Evolutionary conservation across 2,113 vertebrate species (phyloP).

Genomic region (Notechis scutatus): DNA sequence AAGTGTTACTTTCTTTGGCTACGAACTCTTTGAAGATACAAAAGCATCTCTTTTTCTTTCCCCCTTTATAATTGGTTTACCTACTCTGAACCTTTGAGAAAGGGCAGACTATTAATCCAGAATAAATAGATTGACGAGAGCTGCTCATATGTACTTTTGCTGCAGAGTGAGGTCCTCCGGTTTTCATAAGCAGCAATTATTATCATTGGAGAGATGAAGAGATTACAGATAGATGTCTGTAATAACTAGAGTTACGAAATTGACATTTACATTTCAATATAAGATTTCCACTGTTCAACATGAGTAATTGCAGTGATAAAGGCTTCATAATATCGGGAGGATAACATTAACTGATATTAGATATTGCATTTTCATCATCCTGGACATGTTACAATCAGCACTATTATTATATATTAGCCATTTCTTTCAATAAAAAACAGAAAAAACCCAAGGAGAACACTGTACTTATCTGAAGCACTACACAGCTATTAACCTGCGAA

Average conservation of each 20-base stretch:
- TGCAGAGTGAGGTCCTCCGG: not conserved
- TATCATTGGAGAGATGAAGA: conserved; percentile 2
- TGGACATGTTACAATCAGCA: conserved; percentile 55
- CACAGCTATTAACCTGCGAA: conserved; percentile 23
- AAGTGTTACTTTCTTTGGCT: not conserved
- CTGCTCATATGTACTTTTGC: not conserved
- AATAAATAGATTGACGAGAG: not conserved
- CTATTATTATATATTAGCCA: conserved; percentile 59
- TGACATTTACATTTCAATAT: conserved; percentile 51
- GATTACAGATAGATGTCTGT: conserved; percentile 13
- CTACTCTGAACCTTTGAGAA: not conserved
- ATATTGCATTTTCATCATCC: conserved; percentile 45
- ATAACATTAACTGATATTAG: conserved; percentile 55
- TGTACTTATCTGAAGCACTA: conserved; percentile 43
- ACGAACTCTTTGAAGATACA: not conserved
- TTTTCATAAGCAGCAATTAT: not conserved
- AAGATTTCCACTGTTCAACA: conserved; percentile 54
- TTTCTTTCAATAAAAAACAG: conserved; percentile 49
- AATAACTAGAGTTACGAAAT: conserved; percentile 12
- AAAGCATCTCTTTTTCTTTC: not conserved
- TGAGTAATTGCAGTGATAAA: conserved; percentile 56
- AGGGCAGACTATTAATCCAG: not conserved
- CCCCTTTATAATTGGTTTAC: not conserved
- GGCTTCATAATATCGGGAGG: conserved; percentile 38
- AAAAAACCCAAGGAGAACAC: conserved; percentile 36